Percentiles rank a stretch among this genome's conserved stretches.
phyloP scores from a whole-genome alignment of 2,113 vertebrate genomes.

The Oreochromis niloticus region DNA sequence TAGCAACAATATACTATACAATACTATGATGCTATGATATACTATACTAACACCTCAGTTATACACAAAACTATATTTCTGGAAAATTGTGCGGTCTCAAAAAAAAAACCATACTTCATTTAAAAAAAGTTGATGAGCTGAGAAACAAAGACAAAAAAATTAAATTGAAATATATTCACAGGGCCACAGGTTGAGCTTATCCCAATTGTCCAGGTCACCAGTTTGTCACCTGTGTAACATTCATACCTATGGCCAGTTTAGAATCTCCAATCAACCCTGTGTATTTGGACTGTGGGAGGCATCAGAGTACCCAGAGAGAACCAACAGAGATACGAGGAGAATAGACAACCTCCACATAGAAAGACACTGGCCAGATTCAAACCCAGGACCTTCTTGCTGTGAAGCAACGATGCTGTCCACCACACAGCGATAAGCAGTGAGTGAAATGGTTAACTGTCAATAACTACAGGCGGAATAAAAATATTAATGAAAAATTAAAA shows the following conservation, averaged over 20 bases:
- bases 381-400: background rate
- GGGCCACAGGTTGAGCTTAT: background rate
- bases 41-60: background rate
- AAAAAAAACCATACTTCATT: background rate
- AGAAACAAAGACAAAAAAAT: background rate
- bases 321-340: background rate
- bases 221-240: background rate
- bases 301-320: background rate
- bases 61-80: background rate
- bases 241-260: background rate
- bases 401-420: background rate
- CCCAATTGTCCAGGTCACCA: background rate
- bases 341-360: background rate
- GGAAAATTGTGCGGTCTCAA: background rate
- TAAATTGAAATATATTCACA: background rate
- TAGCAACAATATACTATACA: background rate
- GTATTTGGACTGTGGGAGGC: accelerated
- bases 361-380: background rate
- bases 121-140: background rate
- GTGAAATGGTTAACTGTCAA: background rate
- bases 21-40: background rate
- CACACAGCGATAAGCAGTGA: background rate
- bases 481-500: background rate
- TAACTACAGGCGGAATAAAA: accelerated
- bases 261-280: background rate